A percentile compares a stretch with the other conserved stretches of the same genome.
phyloP scores from a whole-genome alignment of 2,888 invertebrate genomes.

The Acleris sparsana region DNA sequence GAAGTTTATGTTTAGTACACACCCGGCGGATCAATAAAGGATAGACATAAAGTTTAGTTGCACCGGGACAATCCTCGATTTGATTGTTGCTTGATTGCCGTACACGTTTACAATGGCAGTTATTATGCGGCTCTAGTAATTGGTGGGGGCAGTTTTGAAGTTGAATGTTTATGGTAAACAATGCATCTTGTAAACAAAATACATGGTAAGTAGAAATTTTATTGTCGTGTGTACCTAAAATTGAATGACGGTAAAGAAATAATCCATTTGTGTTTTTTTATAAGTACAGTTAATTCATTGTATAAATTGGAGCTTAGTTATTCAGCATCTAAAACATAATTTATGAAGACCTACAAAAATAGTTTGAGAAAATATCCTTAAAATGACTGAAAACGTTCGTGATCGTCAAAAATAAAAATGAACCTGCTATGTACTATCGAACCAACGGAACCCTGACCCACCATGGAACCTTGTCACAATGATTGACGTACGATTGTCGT shows the following conservation, averaged over 20 bases:
- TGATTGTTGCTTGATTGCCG: conserved; percentile 40
- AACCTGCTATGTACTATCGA: too few species aligned
- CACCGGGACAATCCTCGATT: conserved; percentile 46
- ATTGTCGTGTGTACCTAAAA: neutral
- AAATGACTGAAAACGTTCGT: too few species aligned
- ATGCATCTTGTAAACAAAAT: conserved; percentile 7
- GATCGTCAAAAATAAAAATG: too few species aligned
- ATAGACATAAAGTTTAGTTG: conserved; percentile 60
- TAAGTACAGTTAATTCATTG: too few species aligned
- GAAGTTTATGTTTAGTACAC: conserved; percentile 79
- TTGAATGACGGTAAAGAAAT: neutral
- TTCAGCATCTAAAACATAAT: too few species aligned
- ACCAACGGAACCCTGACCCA: too few species aligned
- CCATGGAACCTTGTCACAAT: too few species aligned
- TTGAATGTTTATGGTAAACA: conserved; percentile 14
- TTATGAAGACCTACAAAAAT: too few species aligned
- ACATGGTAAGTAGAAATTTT: neutral
- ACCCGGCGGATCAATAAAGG: conserved; percentile 73
- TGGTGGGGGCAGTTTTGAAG: conserved; percentile 15
- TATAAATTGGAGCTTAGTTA: too few species aligned
- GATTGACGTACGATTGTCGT: too few species aligned
- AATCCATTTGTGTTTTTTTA: too few species aligned
- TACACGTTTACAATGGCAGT: conserved; percentile 17
- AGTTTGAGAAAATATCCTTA: too few species aligned
- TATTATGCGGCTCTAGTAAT: conserved; percentile 32